Evolutionary conservation across 2,797 vertebrate species (phyloP), one percentile per base, ranked within the genome.

Genomic region (Molossus molossus): DNA sequence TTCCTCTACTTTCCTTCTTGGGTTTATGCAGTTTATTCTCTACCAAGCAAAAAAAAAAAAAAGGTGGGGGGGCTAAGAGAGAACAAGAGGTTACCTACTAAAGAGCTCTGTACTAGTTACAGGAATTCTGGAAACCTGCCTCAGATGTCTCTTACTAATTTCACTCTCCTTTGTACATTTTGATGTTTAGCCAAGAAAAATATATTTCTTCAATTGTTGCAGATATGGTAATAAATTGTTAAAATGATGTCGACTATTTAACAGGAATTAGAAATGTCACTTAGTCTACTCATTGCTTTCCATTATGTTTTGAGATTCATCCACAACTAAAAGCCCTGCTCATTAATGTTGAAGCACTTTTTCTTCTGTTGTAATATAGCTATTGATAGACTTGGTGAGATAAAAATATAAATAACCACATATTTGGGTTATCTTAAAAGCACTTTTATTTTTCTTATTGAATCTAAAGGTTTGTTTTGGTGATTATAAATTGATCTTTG

Each of bases 301-400:
- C 50, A 15, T 57, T 89, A 4, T 81, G 11, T 80, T 92, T 90
- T 84, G 29, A 57, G 15, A 87, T 80, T 89, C 83, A 81, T 50
- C 70, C 23, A 75, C 45, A 91, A 79, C 1, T 55, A 94, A 89
- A 88, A 62, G 20, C 1, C 1, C 69, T 88, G 6, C 1, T 11
- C 6, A 12, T 65, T 90, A 75, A 40, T 64, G 60, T 55, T 90
- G n/a, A 85, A 21, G 18, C 23, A 94, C 33, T 50, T 90, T 89
- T 17, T 50, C 18, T 29, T 27, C 0, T 9, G 45, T 48, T 69
- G 5, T 79, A 33, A 79, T 1, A 27, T 3, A 37, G 15, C 7
- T 87, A 60, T n/a, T 50, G 11, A 90, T 21, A 77, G 5, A 93
- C 18, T 90, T 67, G 37, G 14, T 72, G 29, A 95, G 72, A 85